A percentile compares a stretch with the other conserved stretches of the same genome.
Conservation (phyloP, 2,888 invertebrate species). For the Platycheirus albimanus region DNA sequence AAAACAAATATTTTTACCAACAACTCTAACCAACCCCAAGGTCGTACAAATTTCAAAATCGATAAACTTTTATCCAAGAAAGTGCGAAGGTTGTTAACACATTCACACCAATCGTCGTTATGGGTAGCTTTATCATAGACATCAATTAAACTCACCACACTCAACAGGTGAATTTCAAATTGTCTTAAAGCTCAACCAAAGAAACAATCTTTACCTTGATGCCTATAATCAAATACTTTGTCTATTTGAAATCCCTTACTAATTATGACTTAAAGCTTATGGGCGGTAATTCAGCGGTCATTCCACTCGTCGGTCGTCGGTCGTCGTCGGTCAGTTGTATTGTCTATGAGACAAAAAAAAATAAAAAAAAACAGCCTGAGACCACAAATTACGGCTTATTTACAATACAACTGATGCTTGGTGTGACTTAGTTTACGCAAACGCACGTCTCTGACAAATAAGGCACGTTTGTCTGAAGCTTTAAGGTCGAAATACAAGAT, state of each 20-base stretch:
- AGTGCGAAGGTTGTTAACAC: conserved; percentile 45
- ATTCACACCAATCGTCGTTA: background rate
- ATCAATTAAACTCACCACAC: background rate
- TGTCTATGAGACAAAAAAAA: background rate
- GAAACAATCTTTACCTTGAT: background rate
- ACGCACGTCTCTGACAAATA: background rate
- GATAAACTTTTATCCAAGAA: conserved; percentile 40
- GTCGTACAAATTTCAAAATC: conserved; percentile 48
- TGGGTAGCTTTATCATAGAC: too few species aligned
- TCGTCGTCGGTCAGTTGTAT: background rate
- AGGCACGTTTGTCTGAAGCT: too few species aligned
- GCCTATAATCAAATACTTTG: background rate
- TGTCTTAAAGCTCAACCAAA: background rate
- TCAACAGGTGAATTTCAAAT: background rate
- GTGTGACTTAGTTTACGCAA: background rate
- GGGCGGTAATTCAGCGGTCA: background rate
- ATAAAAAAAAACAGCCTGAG: too few species aligned
- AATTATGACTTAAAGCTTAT: background rate
- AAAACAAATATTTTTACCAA: background rate
- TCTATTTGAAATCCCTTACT: background rate
- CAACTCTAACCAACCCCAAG: conserved; percentile 19
- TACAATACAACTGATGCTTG: background rate
- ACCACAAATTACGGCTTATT: background rate
- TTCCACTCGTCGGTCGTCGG: background rate
- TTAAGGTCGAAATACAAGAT: background rate